Conservation (phyloP, 1,140 invertebrate species). For the Penaeus vannamei region DNA sequence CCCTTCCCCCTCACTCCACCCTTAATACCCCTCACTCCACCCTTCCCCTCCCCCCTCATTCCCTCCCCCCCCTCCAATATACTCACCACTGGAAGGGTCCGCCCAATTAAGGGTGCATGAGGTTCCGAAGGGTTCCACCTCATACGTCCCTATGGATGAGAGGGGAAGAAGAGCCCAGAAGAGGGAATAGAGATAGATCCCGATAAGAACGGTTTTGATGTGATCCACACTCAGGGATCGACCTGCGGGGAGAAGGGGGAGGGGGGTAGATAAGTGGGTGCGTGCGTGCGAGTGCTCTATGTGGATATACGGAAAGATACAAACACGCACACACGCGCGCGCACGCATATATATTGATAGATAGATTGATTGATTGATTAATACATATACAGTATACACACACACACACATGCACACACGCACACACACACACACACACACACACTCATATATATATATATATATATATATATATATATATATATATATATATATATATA, state of each 20-base stretch:
- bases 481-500: too few relatives aligned
- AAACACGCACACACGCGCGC: too few relatives aligned
- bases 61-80: neutral
- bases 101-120: slow-evolving; percentile 72
- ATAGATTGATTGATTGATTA: too few relatives aligned
- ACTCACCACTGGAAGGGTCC: slow-evolving; percentile 54
- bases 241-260: slow-evolving; percentile 44
- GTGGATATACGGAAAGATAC: too few relatives aligned
- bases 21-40: neutral
- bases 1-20: neutral
- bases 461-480: too few relatives aligned
- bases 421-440: too few relatives aligned
- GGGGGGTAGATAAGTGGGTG: neutral
- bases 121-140: slow-evolving; percentile 71
- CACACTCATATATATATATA: too few relatives aligned
- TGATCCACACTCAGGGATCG: slow-evolving; percentile 56
- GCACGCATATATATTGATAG: too few relatives aligned
- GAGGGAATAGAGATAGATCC: slow-evolving; percentile 66
- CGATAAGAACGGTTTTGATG: slow-evolving; percentile 62
- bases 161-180: slow-evolving; percentile 69
- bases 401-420: too few relatives aligned
- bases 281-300: neutral
- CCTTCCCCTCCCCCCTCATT: neutral
- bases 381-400: too few relatives aligned
- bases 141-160: slow-evolving; percentile 70